Percentiles rank a stretch among this genome's conserved stretches.
Evolutionary conservation across 2,797 vertebrate genomes (phyloP).

Genomic region (Oophaga sylvatica): DNA sequence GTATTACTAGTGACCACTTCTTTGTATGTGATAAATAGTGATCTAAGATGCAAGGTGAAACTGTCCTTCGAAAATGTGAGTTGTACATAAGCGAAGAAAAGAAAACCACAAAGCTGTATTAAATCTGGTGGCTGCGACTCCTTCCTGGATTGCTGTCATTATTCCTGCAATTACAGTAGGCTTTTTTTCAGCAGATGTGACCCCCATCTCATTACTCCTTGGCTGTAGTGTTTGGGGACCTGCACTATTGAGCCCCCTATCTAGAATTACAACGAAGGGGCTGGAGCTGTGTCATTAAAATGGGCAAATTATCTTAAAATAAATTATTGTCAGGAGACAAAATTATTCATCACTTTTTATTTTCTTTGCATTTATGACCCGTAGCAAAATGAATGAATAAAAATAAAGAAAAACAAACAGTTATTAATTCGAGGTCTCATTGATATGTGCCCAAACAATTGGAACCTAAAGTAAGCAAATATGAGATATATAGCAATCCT

Average conservation of each 20-base stretch:
- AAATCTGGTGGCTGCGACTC: constrained; percentile 6
- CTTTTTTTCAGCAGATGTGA: constrained; percentile 26
- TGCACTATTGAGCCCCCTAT: neutral
- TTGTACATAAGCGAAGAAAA: constrained; percentile 7
- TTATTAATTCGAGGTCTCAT: neutral
- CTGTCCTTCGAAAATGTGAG: neutral
- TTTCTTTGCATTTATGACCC: neutral
- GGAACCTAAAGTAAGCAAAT: neutral
- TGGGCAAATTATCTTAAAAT: neutral
- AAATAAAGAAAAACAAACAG: neutral
- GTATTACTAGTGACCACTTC: neutral
- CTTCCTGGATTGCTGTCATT: constrained; percentile 32
- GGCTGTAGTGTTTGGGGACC: too few relatives aligned
- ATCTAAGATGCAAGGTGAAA: neutral
- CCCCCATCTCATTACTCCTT: constrained; percentile 16
- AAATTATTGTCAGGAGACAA: neutral
- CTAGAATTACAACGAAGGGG: constrained; percentile 5
- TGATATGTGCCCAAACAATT: neutral
- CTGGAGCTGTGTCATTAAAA: neutral
- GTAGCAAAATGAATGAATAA: neutral
- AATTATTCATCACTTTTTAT: neutral
- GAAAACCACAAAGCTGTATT: constrained; percentile 38
- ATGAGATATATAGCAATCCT: too few relatives aligned
- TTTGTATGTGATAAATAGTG: neutral
- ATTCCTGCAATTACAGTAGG: constrained; percentile 32